Conservation (phyloP, 2,113 vertebrate species). For the Hemicordylus capensis region DNA sequence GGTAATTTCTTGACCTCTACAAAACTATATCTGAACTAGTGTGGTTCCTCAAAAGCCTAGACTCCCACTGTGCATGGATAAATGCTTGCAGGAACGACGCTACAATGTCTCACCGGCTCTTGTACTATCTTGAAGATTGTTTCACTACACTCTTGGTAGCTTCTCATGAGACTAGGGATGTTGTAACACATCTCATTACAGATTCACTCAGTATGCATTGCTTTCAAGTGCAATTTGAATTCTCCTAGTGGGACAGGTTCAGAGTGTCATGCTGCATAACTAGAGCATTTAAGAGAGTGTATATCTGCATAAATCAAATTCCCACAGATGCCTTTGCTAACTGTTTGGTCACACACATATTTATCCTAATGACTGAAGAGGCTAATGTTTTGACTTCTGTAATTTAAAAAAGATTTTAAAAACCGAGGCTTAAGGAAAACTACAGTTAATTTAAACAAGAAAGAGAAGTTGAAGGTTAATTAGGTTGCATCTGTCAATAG, state of each 20-base stretch:
- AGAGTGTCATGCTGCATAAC: background rate
- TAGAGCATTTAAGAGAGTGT: background rate
- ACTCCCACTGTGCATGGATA: too few species aligned
- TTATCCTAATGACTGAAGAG: background rate
- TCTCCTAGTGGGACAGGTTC: background rate
- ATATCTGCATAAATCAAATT: background rate
- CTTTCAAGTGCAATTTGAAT: background rate
- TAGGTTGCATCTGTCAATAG: slow-evolving; percentile 8
- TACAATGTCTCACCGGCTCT: background rate
- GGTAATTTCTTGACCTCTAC: too few species aligned
- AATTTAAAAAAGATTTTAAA: background rate
- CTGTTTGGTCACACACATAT: background rate
- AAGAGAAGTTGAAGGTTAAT: background rate
- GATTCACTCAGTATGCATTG: background rate
- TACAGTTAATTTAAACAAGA: too few species aligned
- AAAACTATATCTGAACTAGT: too few species aligned
- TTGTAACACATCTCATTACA: background rate
- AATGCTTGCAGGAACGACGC: background rate
- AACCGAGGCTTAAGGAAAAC: background rate
- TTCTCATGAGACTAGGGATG: background rate
- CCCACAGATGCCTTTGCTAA: background rate
- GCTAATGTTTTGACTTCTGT: background rate
- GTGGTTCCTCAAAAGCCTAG: too few species aligned
- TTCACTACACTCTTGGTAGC: background rate
- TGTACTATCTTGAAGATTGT: background rate